Evolutionary conservation across 2,113 vertebrate genomes (phyloP), one percentile per base, ranked within the genome.

Genomic region (Ochotona curzoniae): DNA sequence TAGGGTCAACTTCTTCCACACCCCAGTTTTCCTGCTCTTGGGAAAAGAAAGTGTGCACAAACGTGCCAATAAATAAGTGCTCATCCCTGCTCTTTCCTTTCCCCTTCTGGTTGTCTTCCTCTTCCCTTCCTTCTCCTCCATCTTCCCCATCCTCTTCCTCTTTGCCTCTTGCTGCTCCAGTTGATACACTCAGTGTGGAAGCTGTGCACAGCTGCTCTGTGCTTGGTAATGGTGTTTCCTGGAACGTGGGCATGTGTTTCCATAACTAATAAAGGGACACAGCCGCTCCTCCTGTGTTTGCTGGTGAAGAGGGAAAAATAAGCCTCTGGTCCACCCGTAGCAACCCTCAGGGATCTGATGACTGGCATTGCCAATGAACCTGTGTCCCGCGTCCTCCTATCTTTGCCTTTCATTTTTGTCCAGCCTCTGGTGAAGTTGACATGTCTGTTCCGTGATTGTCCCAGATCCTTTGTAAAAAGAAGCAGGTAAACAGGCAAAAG

Each of bases 1-100:
- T 99, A 99, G 98, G 98, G 98, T 98, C 93, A 98, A 93, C 83
- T 98, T 98, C 94, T 98, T 95, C 75, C 92, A 96, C 94, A 90
- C 97, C 95, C 67, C 71, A 7, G 79, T 95, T 93, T 92, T 96
- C 75, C 8, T 64, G 66, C 95, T 83, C 91, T 70, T 85, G 82
- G 83, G 89, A 44, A 88, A 28, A 93, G 88, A 79, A 76, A 82
- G 38, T 76, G 82, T 79, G 64, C 83, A 25, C 64, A 61, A 66
- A 38, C 38, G 60, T 84, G 26, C 64, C 51, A 64, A 54, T 51
- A 26, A 61, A 66, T 32, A 94, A 90, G 21, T 25, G 14, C 87
- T 47, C 69, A 9, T 57, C 18, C 54, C 54, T 57, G 12, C 54
- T 57, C 54, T 18, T 17, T 2, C 54, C 54, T 2, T 18, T 17